A percentile compares a stretch with the other conserved stretches of the same genome.
Conservation (phyloP, 2,888 invertebrate genomes). For the Ennomos fuscantarius region DNA sequence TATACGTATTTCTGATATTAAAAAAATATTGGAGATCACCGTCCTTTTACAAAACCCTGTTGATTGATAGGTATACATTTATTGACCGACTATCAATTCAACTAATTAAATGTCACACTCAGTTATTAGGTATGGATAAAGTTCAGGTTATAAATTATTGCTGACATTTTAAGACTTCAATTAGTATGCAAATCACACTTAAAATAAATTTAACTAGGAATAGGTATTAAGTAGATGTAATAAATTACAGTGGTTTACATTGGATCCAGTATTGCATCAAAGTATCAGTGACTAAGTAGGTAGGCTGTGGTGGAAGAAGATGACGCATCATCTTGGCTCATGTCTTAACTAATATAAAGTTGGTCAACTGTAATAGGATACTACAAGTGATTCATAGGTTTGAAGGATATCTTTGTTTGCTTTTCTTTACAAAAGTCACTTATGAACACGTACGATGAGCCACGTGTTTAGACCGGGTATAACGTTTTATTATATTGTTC, state of each 20-base stretch:
- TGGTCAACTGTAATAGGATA: slow-evolving; percentile 72
- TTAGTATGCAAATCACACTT: background rate
- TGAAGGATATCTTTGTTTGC: slow-evolving; percentile 46
- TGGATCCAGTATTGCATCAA: slow-evolving; percentile 33
- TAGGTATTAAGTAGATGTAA: slow-evolving; percentile 1
- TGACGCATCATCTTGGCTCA: slow-evolving; percentile 69
- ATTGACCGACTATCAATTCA: too few species aligned
- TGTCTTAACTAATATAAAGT: slow-evolving; percentile 49
- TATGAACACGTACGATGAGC: slow-evolving; percentile 18
- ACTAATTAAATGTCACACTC: too few species aligned
- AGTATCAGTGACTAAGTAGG: slow-evolving; percentile 49
- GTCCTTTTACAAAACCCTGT: too few species aligned
- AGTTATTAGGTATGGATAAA: too few species aligned
- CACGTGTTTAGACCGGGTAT: slow-evolving; percentile 9
- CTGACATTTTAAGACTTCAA: background rate
- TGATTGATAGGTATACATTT: too few species aligned
- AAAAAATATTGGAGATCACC: too few species aligned
- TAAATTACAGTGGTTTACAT: slow-evolving; percentile 2
- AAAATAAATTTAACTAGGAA: background rate
- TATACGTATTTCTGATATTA: too few species aligned
- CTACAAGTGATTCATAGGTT: slow-evolving; percentile 62
- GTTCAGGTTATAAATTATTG: background rate
- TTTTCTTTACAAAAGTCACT: slow-evolving; percentile 31
- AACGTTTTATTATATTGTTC: slow-evolving; percentile 14
- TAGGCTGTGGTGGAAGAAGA: slow-evolving; percentile 48